A percentile compares a stretch with the other conserved stretches of the same genome.
phyloP scores from a whole-genome alignment of 2,797 vertebrate species.

The Malurus leucopterus region DNA sequence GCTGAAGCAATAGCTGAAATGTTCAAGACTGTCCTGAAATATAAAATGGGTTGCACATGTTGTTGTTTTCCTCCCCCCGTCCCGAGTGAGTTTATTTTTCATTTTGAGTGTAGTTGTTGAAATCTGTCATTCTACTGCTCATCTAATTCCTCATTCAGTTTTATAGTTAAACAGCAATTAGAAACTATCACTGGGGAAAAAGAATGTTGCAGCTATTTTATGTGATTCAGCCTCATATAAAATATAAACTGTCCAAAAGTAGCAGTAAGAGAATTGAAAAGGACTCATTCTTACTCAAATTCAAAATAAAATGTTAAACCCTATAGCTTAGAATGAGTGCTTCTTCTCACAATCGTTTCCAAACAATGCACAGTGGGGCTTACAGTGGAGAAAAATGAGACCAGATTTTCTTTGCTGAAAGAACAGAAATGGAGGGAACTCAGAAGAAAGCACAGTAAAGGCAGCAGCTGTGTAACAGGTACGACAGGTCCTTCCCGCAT shows the following conservation, averaged over 20 bases:
- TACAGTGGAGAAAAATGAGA: not conserved
- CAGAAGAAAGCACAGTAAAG: not conserved
- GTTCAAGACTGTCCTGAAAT: not conserved
- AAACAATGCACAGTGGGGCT: not conserved
- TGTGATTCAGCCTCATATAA: not conserved
- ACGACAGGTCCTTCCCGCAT: not conserved
- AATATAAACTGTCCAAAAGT: not conserved
- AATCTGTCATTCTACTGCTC: not conserved
- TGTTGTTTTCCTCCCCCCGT: not conserved
- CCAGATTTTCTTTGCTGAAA: not conserved
- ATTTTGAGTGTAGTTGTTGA: not conserved
- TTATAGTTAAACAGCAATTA: constrained; percentile 1
- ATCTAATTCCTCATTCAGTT: not conserved
- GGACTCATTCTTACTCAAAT: not conserved
- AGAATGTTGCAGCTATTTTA: not conserved
- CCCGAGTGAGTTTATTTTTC: not conserved
- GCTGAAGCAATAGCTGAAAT: constrained; percentile 13
- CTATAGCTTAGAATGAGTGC: not conserved
- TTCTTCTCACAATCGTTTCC: not conserved
- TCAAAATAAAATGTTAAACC: not conserved
- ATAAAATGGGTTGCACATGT: constrained; percentile 22
- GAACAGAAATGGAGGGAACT: not conserved
- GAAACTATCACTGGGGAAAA: not conserved
- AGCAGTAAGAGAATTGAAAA: not conserved
- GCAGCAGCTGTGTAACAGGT: not conserved